A percentile compares a stretch with the other conserved stretches of the same genome.
Conservation (phyloP, 1,140 invertebrate species). For the Drosophila lowei region DNA sequence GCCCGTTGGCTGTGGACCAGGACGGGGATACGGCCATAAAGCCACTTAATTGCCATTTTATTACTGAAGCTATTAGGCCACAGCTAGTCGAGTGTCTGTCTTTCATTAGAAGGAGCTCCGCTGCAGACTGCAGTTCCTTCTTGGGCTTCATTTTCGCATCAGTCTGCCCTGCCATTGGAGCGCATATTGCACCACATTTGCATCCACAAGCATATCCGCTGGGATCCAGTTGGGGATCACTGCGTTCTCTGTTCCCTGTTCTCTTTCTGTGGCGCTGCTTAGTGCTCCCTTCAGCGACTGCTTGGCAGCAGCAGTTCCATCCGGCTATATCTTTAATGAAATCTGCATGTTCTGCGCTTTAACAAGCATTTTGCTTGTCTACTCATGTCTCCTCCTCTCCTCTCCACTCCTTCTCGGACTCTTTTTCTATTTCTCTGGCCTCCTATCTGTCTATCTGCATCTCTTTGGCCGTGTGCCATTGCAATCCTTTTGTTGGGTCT, state of each 20-base stretch:
- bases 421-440: too few relatives aligned
- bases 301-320: constrained; percentile 17
- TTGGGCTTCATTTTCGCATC: constrained; percentile 63
- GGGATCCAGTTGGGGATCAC: constrained; percentile 7
- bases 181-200: constrained; percentile 42
- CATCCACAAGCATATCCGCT: not conserved
- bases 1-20: constrained; percentile 51
- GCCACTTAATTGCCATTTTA: constrained; percentile 80
- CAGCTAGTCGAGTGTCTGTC: constrained; percentile 23
- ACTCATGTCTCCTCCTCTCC: constrained; percentile 58
- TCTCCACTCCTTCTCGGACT: constrained; percentile 14
- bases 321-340: constrained; percentile 77
- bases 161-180: not conserved
- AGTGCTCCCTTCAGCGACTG: constrained; percentile 56
- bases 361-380: constrained; percentile 81
- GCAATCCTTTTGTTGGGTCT: constrained; percentile 60
- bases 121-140: constrained; percentile 1
- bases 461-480: constrained; percentile 30
- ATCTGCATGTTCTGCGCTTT: constrained; percentile 79
- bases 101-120: constrained; percentile 55
- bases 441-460: too few relatives aligned
- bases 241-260: not conserved
- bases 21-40: constrained; percentile 57
- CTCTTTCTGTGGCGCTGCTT: constrained; percentile 16
- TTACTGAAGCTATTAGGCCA: constrained; percentile 69